A percentile compares a stretch with the other conserved stretches of the same genome.
Evolutionary conservation across 1,140 invertebrate species (phyloP).

Genomic region (Aphelinus certus): DNA sequence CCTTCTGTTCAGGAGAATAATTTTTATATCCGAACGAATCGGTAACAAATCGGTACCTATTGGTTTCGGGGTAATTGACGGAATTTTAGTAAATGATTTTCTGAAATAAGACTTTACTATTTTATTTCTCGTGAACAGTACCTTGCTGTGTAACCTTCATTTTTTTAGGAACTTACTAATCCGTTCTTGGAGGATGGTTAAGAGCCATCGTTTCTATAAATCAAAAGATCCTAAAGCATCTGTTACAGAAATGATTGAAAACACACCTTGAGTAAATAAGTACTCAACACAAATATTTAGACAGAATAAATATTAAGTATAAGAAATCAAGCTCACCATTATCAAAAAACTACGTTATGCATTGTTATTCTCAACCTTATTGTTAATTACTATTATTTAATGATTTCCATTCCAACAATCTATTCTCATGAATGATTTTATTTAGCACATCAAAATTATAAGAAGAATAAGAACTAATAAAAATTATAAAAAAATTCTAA

Average conservation of each 20-base stretch:
- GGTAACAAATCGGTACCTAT: no score
- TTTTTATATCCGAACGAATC: no score
- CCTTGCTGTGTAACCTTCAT: no score
- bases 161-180: no score
- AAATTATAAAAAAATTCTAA: no score
- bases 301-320: constrained; percentile 35
- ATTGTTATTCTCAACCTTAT: constrained; percentile 47
- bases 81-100: no score
- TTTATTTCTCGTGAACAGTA: no score
- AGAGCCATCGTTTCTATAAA: constrained; percentile 35
- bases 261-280: constrained; percentile 29
- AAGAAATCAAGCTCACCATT: constrained; percentile 36
- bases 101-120: no score
- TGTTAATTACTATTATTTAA: constrained; percentile 45
- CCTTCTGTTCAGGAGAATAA: no score
- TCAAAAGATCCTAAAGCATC: constrained; percentile 39
- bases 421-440: constrained; percentile 29
- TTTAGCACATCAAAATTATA: constrained; percentile 25
- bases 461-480: no score
- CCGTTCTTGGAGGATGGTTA: no score
- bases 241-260: constrained; percentile 32
- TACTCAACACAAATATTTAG: constrained; percentile 43
- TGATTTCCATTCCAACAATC: constrained; percentile 36
- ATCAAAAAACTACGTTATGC: constrained; percentile 45
- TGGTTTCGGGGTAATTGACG: no score